Evolutionary conservation across 2,797 vertebrate species (phyloP).

Genomic region (Oreochromis mossambicus): DNA sequence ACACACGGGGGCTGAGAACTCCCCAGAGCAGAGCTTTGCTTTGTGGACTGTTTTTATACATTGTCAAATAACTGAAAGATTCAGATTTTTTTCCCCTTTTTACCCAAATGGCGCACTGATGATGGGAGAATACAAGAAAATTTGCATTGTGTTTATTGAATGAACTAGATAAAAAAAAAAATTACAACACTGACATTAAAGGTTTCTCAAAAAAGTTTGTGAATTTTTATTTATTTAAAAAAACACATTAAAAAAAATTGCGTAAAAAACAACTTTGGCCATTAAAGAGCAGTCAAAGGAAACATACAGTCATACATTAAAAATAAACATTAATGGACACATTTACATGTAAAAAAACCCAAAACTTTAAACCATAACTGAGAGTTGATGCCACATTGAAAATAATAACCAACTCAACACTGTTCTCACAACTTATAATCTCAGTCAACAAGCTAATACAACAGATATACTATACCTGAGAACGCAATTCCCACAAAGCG

Average conservation of each 20-base stretch:
- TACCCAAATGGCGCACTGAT: conserved; percentile 1
- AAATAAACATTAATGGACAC: not conserved
- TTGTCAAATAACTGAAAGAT: not conserved
- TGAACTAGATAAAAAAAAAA: not conserved
- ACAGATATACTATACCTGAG: conserved; percentile 45
- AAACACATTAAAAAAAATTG: not conserved
- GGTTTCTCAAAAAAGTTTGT: not conserved
- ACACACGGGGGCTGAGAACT: not conserved
- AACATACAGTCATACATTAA: not conserved
- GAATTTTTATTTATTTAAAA: not conserved
- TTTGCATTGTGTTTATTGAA: not conserved
- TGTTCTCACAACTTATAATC: conserved; percentile 32
- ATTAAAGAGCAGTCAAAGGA: not conserved
- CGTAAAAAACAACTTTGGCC: not conserved
- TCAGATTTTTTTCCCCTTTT: not conserved
- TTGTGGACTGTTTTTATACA: not conserved
- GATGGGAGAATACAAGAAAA: not conserved
- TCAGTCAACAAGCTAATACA: conserved; percentile 40
- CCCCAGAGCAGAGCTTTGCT: not conserved
- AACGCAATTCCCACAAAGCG: conserved; percentile 47
- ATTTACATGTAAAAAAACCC: not conserved
- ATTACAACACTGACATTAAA: not conserved
- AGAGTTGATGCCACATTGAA: not conserved
- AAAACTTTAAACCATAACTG: not conserved
- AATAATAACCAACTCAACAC: not conserved